Evolutionary conservation across 2,888 invertebrate genomes (phyloP), one percentile per base, ranked within the genome.

Genomic region (Nymphalis polychloros): DNA sequence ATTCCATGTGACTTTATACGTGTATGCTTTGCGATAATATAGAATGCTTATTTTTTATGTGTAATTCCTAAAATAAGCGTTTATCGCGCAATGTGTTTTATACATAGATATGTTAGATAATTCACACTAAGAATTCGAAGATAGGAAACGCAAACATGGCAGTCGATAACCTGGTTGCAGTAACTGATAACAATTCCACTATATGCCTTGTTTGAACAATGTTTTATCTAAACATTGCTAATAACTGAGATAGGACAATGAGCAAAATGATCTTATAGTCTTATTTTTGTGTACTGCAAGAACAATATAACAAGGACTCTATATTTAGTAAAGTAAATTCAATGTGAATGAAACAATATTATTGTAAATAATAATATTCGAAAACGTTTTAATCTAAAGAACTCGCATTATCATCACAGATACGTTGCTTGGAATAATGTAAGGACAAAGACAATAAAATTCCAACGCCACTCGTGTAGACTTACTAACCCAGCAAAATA

Each of bases 141-240:
- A 91, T 90, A 90, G 87, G 81, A 77, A 75, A 80, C 78, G 78
- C 86, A 90, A 90, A 90, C 89, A 89, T 82, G 79, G 83, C 86
- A 85, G 84, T 85, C 84, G 90, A 90, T 90, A 90, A 87, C 90
- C 88, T 86, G 89, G 86, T 88, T 90, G 88, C 85, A 82, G 80
- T 77, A 76, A 73, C 81, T 85, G 89, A 90, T 90, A 88, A 83
- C 77, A 67, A 70, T 64, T 73, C 79, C 80, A 75, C 69, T 76
- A 75, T 75, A 72, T 63, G 63, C 53, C 27, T 67, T 78, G 80
- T 84, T 83, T 83, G 73, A 74, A 78, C 77, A 77, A 76, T 13
- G 63, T 53, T 67, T 52, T 70, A 72, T 69, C 74, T 76, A 75
- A 78, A 75, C 73, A 75, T 68, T 72, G 72, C 75, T 74, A 75